A percentile compares a stretch with the other conserved stretches of the same genome.
phyloP scores from a whole-genome alignment of 2,888 invertebrate genomes.

The Protula sp. region DNA sequence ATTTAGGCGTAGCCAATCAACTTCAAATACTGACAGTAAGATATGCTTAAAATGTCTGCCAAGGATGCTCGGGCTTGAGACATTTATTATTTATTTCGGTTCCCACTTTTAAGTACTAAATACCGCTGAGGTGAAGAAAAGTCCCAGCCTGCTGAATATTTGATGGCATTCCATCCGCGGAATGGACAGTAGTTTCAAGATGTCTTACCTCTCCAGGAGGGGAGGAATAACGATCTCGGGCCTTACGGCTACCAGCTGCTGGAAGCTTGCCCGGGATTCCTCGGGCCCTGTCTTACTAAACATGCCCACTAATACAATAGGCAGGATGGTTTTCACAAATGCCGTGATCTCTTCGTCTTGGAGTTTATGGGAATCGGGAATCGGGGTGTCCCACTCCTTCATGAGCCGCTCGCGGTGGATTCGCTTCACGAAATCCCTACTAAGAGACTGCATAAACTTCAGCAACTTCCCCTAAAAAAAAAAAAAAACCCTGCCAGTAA shows the following conservation, averaged over 20 bases:
- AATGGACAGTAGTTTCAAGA: too few species aligned
- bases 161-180: too few species aligned
- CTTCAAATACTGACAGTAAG: too few species aligned
- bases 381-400: constrained; percentile 63
- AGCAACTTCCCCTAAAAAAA: constrained; percentile 26
- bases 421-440: constrained; percentile 37
- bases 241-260: constrained; percentile 70
- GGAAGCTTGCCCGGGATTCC: constrained; percentile 65
- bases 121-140: too few species aligned
- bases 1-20: too few species aligned
- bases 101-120: too few species aligned
- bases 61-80: too few species aligned
- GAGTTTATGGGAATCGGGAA: constrained; percentile 67
- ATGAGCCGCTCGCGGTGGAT: constrained; percentile 46
- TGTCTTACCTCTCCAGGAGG: constrained; percentile 68
- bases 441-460: constrained; percentile 36
- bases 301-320: constrained; percentile 71
- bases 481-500: too few species aligned
- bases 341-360: constrained; percentile 74
- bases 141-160: too few species aligned
- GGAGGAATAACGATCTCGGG: constrained; percentile 79
- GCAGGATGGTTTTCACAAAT: constrained; percentile 71
- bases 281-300: constrained; percentile 67
- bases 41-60: too few species aligned
- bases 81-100: too few species aligned